These are phyloP conservation scores for Agrochola circellaris DNA, from an alignment of 2,888 invertebrate genomes.

Conservation along the genomic window DNA sequence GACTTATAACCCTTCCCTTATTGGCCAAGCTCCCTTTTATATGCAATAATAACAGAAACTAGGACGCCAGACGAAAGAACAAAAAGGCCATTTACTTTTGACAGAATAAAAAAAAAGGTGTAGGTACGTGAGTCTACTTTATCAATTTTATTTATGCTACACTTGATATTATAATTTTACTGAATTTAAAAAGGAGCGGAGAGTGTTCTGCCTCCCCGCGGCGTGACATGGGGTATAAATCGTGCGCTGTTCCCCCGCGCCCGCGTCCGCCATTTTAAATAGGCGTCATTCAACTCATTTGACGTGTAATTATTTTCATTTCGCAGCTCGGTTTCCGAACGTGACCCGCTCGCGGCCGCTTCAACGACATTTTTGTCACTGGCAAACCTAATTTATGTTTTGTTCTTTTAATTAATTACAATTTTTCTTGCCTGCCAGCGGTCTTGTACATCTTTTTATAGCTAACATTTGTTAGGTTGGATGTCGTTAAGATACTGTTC, in stretches of 20 bases:
- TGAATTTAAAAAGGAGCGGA: conserved; percentile 57
- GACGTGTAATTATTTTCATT: conserved; percentile 86
- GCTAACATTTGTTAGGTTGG: conserved; percentile 32
- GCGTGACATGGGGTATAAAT: conserved; percentile 74
- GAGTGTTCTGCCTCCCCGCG: conserved; percentile 44
- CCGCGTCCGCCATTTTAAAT: conserved; percentile 78
- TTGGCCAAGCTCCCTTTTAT: conserved; percentile 31
- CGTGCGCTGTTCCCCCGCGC: conserved; percentile 68
- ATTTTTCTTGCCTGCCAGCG: conserved; percentile 67
- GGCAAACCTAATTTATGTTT: conserved; percentile 77
- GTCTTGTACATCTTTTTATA: conserved; percentile 51
- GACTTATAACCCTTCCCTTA: not conserved
- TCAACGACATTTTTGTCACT: conserved; percentile 75
- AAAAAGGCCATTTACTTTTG: conserved; percentile 28
- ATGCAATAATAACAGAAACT: conserved; percentile 21
- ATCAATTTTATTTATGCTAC: conserved; percentile 66
- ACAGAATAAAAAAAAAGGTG: conserved; percentile 41
- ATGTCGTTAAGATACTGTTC: conserved; percentile 50
- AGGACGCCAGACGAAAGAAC: conserved; percentile 14
- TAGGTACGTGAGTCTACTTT: conserved; percentile 45
- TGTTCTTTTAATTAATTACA: conserved; percentile 78
- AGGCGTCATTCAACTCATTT: conserved; percentile 85
- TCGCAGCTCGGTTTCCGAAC: conserved; percentile 78
- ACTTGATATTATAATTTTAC: conserved; percentile 66
- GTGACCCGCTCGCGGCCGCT: conserved; percentile 68